Conservation (phyloP, 2,113 vertebrate species). For the Lipophrys pholis region DNA sequence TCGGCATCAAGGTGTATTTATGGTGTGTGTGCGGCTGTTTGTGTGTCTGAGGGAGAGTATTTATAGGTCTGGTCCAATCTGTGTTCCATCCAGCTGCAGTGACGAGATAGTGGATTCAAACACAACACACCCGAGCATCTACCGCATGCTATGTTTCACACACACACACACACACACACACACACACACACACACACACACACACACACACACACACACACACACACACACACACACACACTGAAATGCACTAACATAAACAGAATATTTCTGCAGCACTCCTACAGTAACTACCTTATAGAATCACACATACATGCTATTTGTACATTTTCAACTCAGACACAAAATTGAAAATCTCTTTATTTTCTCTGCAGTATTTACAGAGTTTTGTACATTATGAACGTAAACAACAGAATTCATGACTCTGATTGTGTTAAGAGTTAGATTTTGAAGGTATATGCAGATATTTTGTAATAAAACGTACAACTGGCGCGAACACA, state of each 20-base stretch:
- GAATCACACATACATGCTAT: no score
- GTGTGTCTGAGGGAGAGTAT: constrained; percentile 57
- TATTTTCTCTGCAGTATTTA: no score
- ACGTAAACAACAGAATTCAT: no score
- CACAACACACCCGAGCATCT: constrained; percentile 43
- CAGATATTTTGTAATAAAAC: no score
- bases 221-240: not conserved
- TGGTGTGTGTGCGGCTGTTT: constrained; percentile 53
- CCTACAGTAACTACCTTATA: no score
- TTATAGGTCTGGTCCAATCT: constrained; percentile 74
- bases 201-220: not conserved
- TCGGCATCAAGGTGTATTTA: constrained; percentile 72
- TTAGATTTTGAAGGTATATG: no score
- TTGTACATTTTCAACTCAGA: no score
- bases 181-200: constrained; percentile 18
- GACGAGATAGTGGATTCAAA: constrained; percentile 69
- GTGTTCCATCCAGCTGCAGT: constrained; percentile 71
- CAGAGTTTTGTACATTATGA: no score
- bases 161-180: constrained; percentile 12
- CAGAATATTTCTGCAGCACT: no score
- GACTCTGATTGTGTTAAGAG: no score
- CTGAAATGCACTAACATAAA: not conserved
- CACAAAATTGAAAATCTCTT: no score
- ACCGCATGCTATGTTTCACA: constrained; percentile 14
- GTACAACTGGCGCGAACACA: no score